These are phyloP conservation scores for Tragelaphus buxtoni DNA, from an alignment of 2,113 vertebrate species.

Conservation along the genomic window DNA sequence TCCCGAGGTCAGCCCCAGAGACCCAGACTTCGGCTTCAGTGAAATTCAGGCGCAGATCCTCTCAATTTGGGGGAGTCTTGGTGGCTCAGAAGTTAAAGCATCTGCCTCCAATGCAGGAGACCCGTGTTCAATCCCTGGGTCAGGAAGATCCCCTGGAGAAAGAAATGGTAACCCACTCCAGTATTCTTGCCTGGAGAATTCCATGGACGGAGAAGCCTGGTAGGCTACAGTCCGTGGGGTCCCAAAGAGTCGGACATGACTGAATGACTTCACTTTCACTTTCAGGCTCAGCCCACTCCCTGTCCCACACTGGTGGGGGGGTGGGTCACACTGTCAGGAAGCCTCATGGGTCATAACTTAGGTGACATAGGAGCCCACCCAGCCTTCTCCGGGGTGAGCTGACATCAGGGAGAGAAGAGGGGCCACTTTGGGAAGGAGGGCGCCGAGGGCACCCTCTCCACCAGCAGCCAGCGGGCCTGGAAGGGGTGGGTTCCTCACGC, in stretches of 20 bases:
- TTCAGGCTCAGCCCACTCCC: not conserved
- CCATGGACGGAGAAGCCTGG: too few species aligned
- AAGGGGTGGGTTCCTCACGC: not conserved
- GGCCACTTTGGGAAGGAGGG: not conserved
- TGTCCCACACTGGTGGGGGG: rapidly evolving
- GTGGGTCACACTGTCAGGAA: not conserved
- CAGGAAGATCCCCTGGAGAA: too few species aligned
- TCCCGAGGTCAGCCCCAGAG: not conserved
- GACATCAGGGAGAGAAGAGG: not conserved
- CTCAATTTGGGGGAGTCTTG: too few species aligned
- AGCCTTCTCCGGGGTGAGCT: not conserved
- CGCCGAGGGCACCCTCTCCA: rapidly evolving
- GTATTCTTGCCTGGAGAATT: too few species aligned
- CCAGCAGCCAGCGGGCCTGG: not conserved
- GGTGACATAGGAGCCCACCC: not conserved
- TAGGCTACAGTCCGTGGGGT: too few species aligned
- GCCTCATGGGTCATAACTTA: not conserved
- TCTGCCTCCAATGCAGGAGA: too few species aligned
- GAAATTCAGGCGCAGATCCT: rapidly evolving
- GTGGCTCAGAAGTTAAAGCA: too few species aligned
- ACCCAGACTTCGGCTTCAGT: not conserved
- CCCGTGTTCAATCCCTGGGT: too few species aligned
- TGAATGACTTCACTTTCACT: too few species aligned
- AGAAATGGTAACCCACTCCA: too few species aligned
- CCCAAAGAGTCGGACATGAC: too few species aligned